Base-by-base conservation (phyloP, 2,797 vertebrate genomes). In the Karalla daura region DNA sequence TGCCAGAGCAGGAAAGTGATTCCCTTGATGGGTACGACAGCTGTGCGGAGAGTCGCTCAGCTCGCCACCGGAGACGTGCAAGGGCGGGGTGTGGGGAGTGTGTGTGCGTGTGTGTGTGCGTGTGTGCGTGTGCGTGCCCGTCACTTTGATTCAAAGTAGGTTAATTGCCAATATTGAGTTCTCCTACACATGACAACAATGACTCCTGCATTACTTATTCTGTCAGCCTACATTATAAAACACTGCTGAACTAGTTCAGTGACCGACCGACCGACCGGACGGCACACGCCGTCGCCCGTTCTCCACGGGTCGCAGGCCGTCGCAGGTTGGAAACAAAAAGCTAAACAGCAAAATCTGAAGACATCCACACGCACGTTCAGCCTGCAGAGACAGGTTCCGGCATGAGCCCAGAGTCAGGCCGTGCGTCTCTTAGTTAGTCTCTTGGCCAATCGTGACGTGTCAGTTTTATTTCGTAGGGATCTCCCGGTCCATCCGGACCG, bases 21-120 rank as follows among this genome's bases (percentile, higher is more conserved):
- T 74, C 70, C 64, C 56, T 45, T 32, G 71, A 78, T 50, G 49
- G 70, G 39, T 45, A 20, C 20, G 73, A 77, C 88, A 86, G 79
- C 88, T 84, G 86, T 73, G 62, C 53, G 30, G 69, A 68, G 77
- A 82, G 70, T 6, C 53, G 68, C 47, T 37, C 36, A 0, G 58
- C 74, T 56, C 12, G 11, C n/a, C n/a, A n/a, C n/a, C n/a, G n/a
- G n/a, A n/a, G n/a, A n/a, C n/a, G n/a, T n/a, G n/a, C n/a, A n/a
- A n/a, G n/a, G n/a, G n/a, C n/a, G n/a, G n/a, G n/a, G n/a, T n/a
- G n/a, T n/a, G n/a, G n/a, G n/a, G n/a, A n/a, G n/a, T n/a, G n/a
- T n/a, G n/a, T n/a, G n/a, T n/a, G n/a, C n/a, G n/a, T n/a, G n/a
- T n/a, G n/a, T n/a, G n/a, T n/a, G n/a, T n/a, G n/a, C n/a, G n/a